phyloP scores from a whole-genome alignment of 2,888 invertebrate species.

The Adelphocoris suturalis region DNA sequence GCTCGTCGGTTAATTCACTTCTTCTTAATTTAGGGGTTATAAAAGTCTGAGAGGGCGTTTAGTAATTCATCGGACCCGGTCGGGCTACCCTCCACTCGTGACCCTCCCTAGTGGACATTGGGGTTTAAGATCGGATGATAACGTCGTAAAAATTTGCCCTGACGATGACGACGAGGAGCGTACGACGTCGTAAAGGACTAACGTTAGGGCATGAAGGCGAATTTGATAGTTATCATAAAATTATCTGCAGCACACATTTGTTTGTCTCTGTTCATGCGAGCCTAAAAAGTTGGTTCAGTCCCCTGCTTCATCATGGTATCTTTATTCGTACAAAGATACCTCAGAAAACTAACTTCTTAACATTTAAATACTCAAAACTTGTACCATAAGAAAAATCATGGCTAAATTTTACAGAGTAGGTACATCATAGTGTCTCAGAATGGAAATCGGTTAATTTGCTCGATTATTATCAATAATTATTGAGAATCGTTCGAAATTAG shows the following conservation, averaged over 20 bases:
- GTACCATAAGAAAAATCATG: no score
- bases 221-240: neutral
- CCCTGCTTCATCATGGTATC: no score
- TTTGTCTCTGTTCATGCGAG: no score
- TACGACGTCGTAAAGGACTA: neutral
- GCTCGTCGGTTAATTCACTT: slow-evolving; percentile 22
- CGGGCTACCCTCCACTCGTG: slow-evolving; percentile 1
- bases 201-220: neutral
- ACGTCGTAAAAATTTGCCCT: neutral
- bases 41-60: slow-evolving; percentile 4
- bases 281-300: no score
- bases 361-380: no score
- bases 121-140: slow-evolving; percentile 6
- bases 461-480: no score
- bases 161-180: neutral
- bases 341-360: no score
- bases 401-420: no score
- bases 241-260: neutral
- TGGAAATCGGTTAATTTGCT: no score
- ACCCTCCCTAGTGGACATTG: slow-evolving; percentile 1
- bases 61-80: slow-evolving; percentile 5
- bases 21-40: slow-evolving; percentile 17
- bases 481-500: no score
- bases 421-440: no score
- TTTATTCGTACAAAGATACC: no score